A percentile compares a stretch with the other conserved stretches of the same genome.
phyloP scores from a whole-genome alignment of 37 sponge, comb jelly and placozoan species.

The Aplysina aerophoba region DNA sequence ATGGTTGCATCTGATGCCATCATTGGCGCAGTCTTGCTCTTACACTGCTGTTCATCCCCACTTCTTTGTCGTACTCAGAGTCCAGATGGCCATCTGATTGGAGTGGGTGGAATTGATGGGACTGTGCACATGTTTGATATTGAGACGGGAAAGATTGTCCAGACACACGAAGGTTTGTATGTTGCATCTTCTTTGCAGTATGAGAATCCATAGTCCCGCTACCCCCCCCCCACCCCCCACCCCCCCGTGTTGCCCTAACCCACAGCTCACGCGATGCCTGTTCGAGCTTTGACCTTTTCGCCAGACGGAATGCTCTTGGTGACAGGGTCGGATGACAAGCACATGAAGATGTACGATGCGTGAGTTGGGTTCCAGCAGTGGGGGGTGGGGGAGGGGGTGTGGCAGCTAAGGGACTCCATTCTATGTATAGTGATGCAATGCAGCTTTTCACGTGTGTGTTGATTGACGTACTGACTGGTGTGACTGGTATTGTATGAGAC shows the following conservation, averaged over 20 bases:
- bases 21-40: too few species aligned
- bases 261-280: slow-evolving; percentile 97
- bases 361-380: slow-evolving; percentile 47
- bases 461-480: too few species aligned
- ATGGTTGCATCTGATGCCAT: too few species aligned
- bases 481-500: too few species aligned
- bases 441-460: too few species aligned
- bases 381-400: slow-evolving; percentile 34
- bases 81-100: slow-evolving; percentile 93
- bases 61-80: slow-evolving; percentile 64
- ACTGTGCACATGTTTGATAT: slow-evolving; percentile 94
- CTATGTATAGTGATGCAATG: not conserved
- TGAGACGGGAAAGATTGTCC: slow-evolving; percentile 78
- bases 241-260: too few species aligned
- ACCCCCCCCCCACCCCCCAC: too few species aligned
- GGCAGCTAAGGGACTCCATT: not conserved
- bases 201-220: too few species aligned
- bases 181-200: too few species aligned
- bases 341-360: slow-evolving; percentile 98
- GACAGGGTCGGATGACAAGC: slow-evolving; percentile 96
- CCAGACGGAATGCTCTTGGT: slow-evolving; percentile 89
- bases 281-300: slow-evolving; percentile 94
- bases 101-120: slow-evolving; percentile 96
- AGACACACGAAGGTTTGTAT: slow-evolving; percentile 94
- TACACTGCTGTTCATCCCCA: too few species aligned